A percentile compares a stretch with the other conserved stretches of the same genome.
phyloP scores from a whole-genome alignment of 2,113 vertebrate species.

The Phaethornis superciliosus region DNA sequence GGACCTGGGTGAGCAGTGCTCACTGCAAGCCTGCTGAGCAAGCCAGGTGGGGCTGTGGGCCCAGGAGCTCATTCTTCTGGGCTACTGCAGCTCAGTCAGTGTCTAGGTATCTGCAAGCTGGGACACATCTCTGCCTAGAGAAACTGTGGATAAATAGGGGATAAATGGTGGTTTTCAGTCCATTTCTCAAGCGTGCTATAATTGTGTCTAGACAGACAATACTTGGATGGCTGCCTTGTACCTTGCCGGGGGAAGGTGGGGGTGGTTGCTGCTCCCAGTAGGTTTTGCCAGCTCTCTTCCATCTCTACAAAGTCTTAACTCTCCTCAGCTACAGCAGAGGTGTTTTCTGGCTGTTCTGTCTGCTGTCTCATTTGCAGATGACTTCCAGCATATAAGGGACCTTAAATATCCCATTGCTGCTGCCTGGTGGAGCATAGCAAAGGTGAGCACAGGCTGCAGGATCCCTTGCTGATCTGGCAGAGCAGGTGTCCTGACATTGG shows the following conservation, averaged over 20 bases:
- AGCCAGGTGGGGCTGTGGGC: accelerated
- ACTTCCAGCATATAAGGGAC: background rate
- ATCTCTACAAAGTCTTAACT: background rate
- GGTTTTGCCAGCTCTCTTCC: background rate
- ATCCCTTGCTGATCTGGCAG: background rate
- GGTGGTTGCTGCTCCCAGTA: background rate
- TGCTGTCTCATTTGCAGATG: background rate
- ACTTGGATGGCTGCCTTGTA: constrained; percentile 9
- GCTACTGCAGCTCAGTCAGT: background rate
- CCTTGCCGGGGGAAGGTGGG: accelerated
- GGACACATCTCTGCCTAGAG: background rate
- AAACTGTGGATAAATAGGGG: background rate
- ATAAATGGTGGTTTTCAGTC: background rate
- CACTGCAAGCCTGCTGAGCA: background rate
- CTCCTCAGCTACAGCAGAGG: background rate
- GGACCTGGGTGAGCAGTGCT: accelerated
- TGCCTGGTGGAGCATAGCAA: background rate
- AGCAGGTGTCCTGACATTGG: background rate
- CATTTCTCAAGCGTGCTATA: constrained; percentile 20
- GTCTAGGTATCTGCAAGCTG: background rate
- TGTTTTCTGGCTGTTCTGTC: background rate
- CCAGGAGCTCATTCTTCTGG: background rate
- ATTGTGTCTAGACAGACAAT: constrained; percentile 21
- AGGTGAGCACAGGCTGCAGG: background rate
- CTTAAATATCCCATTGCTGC: background rate